Conservation (phyloP, 1,140 invertebrate species). For the Bacillus rossius region DNA sequence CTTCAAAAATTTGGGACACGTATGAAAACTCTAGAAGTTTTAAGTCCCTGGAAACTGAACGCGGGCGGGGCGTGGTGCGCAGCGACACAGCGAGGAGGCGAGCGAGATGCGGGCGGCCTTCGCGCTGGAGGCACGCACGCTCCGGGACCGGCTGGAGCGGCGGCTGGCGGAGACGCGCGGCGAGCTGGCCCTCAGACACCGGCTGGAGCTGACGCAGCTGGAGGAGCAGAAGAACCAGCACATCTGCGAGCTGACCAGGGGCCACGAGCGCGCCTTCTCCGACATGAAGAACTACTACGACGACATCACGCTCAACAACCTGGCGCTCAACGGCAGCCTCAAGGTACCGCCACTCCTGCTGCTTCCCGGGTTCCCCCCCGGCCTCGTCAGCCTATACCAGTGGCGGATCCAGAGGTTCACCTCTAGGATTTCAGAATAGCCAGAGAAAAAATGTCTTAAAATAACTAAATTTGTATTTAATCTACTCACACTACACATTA, state of each 20-base stretch:
- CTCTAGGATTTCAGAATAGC: too few species aligned
- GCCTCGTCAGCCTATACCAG: too few species aligned
- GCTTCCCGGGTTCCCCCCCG: too few species aligned
- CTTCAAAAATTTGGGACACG: too few species aligned
- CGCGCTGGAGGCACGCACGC: constrained; percentile 66
- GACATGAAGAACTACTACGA: constrained; percentile 94
- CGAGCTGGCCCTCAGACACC: constrained; percentile 67
- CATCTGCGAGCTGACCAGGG: constrained; percentile 69
- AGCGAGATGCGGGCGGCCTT: constrained; percentile 62
- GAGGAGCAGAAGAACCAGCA: constrained; percentile 88
- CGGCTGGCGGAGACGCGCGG: constrained; percentile 66
- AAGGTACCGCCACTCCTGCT: too few species aligned
- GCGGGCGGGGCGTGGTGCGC: too few species aligned
- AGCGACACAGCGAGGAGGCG: constrained; percentile 55
- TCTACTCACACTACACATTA: too few species aligned
- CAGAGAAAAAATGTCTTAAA: too few species aligned
- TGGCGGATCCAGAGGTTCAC: too few species aligned
- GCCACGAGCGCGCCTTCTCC: constrained; percentile 78
- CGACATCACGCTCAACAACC: constrained; percentile 87
- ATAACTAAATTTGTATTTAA: too few species aligned
- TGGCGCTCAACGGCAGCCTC: constrained; percentile 72
- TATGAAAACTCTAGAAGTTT: too few species aligned
- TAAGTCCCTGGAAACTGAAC: too few species aligned
- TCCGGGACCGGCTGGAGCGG: constrained; percentile 78
- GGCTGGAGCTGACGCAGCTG: constrained; percentile 75